Evolutionary conservation across 2,888 invertebrate genomes (phyloP).

Genomic region (Aleiodes testaceus): DNA sequence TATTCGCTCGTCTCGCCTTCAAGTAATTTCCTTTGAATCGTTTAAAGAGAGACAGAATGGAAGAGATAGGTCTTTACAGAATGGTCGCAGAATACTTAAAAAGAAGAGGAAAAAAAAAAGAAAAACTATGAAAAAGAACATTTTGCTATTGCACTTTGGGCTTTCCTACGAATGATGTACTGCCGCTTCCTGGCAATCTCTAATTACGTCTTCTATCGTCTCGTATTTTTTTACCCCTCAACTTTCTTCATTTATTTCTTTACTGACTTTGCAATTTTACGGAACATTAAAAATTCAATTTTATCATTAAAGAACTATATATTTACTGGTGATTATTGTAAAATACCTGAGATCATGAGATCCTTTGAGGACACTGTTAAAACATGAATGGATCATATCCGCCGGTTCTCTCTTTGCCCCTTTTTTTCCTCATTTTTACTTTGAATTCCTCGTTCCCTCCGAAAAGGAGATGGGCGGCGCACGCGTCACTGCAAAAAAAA

Average conservation of each 20-base stretch:
- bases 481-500: slow-evolving; percentile 4
- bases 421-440: slow-evolving; percentile 5
- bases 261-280: slow-evolving; percentile 15
- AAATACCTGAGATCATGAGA: slow-evolving; percentile 2
- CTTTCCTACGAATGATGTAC: slow-evolving; percentile 18
- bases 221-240: slow-evolving; percentile 31
- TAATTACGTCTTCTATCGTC: slow-evolving; percentile 47
- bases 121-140: no score
- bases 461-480: neutral
- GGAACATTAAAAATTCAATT: slow-evolving; percentile 2
- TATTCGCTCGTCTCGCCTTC: slow-evolving; percentile 27
- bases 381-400: slow-evolving; percentile 11
- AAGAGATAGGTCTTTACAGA: slow-evolving; percentile 3
- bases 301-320: neutral
- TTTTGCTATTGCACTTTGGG: slow-evolving; percentile 14
- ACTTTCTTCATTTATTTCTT: neutral
- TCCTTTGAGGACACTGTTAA: neutral
- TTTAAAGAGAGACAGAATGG: neutral
- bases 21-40: slow-evolving; percentile 32
- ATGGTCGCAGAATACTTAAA: slow-evolving; percentile 9
- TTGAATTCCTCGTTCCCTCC: neutral
- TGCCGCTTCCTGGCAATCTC: slow-evolving; percentile 39
- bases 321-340: neutral
- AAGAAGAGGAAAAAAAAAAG: neutral
- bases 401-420: slow-evolving; percentile 2